A percentile compares a stretch with the other conserved stretches of the same genome.
Evolutionary conservation across 2,888 invertebrate genomes (phyloP).

Genomic region (Thelaira solivaga): DNA sequence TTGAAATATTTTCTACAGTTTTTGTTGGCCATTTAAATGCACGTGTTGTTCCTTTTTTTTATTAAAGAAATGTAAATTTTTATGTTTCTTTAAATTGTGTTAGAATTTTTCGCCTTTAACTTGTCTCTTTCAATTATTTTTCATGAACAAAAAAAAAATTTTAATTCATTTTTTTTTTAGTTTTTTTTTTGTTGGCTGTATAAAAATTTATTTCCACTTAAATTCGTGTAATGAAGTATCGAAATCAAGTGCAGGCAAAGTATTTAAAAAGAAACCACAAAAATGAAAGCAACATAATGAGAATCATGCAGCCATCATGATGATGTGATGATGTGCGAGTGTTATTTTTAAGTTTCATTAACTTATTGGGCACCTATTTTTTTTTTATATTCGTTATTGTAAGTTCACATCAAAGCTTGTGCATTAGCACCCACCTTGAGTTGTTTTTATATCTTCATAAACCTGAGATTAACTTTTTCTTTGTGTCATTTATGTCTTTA

Average conservation of each 20-base stretch:
- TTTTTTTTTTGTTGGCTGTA: neutral
- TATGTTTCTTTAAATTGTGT: constrained; percentile 4
- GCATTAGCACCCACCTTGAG: too few relatives aligned
- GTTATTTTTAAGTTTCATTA: constrained; percentile 39
- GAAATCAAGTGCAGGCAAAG: constrained; percentile 54
- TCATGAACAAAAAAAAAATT: neutral
- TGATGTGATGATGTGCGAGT: constrained; percentile 20
- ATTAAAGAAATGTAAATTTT: constrained; percentile 31
- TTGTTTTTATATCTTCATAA: constrained; percentile 45
- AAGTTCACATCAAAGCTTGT: too few relatives aligned
- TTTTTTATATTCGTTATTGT: too few relatives aligned
- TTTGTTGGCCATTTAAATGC: constrained; percentile 32
- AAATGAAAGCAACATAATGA: too few relatives aligned
- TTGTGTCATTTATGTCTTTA: neutral
- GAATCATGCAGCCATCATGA: neutral
- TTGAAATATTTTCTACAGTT: neutral
- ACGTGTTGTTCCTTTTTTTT: constrained; percentile 53
- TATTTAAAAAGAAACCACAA: too few relatives aligned
- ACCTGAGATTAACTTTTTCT: constrained; percentile 40
- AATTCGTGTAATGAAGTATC: neutral
- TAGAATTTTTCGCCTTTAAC: constrained; percentile 23
- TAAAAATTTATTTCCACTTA: neutral
- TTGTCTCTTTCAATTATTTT: constrained; percentile 46
- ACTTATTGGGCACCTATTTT: too few relatives aligned
- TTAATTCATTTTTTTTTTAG: neutral